A percentile compares a stretch with the other conserved stretches of the same genome.
phyloP scores from a whole-genome alignment of 2,113 vertebrate genomes.

The Apaloderma vittatum region DNA sequence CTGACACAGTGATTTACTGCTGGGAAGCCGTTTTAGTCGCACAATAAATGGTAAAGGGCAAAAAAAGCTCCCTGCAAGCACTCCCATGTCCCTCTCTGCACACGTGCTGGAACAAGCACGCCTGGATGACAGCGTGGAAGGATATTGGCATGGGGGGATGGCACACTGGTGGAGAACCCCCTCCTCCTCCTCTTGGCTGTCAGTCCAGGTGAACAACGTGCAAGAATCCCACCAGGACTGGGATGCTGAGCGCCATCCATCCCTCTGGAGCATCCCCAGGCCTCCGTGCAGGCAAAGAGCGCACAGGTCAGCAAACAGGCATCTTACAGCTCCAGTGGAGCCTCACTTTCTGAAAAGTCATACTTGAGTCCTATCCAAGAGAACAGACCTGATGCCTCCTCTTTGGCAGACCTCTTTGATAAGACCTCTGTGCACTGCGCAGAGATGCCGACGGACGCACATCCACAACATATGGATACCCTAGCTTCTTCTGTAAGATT shows the following conservation, averaged over 20 bases:
- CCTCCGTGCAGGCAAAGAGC: not conserved
- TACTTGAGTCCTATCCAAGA: not conserved
- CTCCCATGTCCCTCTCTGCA: rapidly evolving
- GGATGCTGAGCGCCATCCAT: not conserved
- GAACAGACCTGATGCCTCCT: not conserved
- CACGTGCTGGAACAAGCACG: not conserved
- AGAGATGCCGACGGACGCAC: not conserved
- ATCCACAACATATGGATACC: not conserved
- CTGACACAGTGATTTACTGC: not conserved
- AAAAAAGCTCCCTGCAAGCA: not conserved
- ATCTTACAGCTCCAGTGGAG: not conserved
- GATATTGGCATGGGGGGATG: not conserved
- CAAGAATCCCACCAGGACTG: rapidly evolving
- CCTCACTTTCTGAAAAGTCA: not conserved
- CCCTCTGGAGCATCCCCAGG: not conserved
- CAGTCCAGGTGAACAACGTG: not conserved
- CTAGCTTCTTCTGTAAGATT: not conserved
- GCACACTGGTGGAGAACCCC: not conserved
- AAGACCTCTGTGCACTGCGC: not conserved
- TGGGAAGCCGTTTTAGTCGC: not conserved
- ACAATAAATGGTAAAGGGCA: not conserved
- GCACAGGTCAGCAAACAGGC: not conserved
- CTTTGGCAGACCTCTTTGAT: not conserved
- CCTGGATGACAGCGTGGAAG: not conserved
- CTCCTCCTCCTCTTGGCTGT: not conserved